These are phyloP conservation scores for Aspidoscelis tigris DNA, from an alignment of 2,113 vertebrate genomes.

Conservation along the genomic window DNA sequence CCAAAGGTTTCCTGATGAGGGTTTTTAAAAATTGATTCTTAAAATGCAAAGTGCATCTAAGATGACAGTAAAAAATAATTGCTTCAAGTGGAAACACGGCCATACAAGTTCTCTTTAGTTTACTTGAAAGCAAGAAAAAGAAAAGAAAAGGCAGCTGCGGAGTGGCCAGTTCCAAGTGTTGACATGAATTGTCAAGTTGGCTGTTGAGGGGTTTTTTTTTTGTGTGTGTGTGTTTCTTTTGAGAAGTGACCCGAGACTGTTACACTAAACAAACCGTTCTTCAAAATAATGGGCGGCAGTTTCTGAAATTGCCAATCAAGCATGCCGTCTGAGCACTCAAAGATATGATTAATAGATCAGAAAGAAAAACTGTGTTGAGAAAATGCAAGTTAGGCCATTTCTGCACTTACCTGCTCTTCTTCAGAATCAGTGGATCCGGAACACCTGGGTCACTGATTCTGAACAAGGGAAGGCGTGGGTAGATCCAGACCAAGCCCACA, in stretches of 20 bases:
- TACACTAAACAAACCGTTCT: conserved; percentile 67
- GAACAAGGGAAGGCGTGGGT: no score
- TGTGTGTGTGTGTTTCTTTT: conserved; percentile 59
- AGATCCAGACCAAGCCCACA: no score
- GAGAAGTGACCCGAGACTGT: conserved; percentile 66
- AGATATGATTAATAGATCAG: conserved; percentile 61
- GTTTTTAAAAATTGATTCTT: background rate
- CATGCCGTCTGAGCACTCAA: conserved; percentile 45
- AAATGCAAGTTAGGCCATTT: conserved; percentile 49
- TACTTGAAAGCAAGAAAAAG: conserved; percentile 27
- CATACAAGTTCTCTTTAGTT: conserved; percentile 30
- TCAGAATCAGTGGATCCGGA: no score
- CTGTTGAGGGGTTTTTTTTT: conserved; percentile 30
- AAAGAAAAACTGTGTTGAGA: conserved; percentile 58
- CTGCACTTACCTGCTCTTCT: no score
- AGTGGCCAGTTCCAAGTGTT: conserved; percentile 60
- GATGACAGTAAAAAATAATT: conserved; percentile 14
- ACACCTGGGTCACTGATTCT: no score
- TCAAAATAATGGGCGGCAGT: conserved; percentile 62
- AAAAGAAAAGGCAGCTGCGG: conserved; percentile 44
- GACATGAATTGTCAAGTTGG: conserved; percentile 57
- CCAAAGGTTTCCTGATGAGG: conserved; percentile 2
- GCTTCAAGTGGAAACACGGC: conserved; percentile 14
- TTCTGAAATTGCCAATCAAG: conserved; percentile 62
- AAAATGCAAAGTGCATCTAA: conserved; percentile 24